Conservation (phyloP, 1,140 invertebrate genomes). For the Drosophila neocordata region DNA sequence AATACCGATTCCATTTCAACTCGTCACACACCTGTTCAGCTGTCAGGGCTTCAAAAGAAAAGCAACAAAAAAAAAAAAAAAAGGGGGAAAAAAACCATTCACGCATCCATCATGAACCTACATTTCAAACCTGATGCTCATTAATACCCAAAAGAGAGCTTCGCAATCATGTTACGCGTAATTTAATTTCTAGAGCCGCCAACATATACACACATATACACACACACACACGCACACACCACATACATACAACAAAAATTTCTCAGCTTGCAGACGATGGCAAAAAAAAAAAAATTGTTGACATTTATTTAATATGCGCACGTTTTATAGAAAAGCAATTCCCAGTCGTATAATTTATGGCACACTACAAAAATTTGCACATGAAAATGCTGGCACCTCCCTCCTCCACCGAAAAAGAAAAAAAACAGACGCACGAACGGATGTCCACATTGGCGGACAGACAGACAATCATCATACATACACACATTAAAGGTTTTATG, state of each 20-base stretch:
- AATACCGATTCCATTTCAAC: slow-evolving; percentile 34
- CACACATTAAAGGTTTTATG: slow-evolving; percentile 9
- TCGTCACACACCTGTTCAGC: slow-evolving; percentile 47
- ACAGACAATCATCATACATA: slow-evolving; percentile 25
- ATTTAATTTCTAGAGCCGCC: slow-evolving; percentile 68
- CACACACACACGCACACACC: not conserved
- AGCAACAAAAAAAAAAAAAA: slow-evolving; percentile 10
- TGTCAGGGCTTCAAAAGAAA: slow-evolving; percentile 40
- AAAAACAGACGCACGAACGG: slow-evolving; percentile 15
- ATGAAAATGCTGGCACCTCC: slow-evolving; percentile 54
- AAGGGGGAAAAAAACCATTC: not conserved
- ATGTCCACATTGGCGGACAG: slow-evolving; percentile 8
- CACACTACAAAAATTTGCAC: slow-evolving; percentile 81
- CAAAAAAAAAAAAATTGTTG: slow-evolving; percentile 57
- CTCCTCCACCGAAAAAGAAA: slow-evolving; percentile 2
- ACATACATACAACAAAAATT: slow-evolving; percentile 57
- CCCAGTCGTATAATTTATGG: slow-evolving; percentile 80
- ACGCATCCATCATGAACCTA: slow-evolving; percentile 67
- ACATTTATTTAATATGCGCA: slow-evolving; percentile 82
- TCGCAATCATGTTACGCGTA: slow-evolving; percentile 78
- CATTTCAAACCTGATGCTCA: slow-evolving; percentile 63
- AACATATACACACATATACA: not conserved
- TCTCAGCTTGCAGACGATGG: slow-evolving; percentile 56
- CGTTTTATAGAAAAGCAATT: slow-evolving; percentile 82
- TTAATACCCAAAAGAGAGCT: slow-evolving; percentile 72